Base-by-base conservation (phyloP, 1,140 invertebrate genomes). In the Drosophila azteca region DNA sequence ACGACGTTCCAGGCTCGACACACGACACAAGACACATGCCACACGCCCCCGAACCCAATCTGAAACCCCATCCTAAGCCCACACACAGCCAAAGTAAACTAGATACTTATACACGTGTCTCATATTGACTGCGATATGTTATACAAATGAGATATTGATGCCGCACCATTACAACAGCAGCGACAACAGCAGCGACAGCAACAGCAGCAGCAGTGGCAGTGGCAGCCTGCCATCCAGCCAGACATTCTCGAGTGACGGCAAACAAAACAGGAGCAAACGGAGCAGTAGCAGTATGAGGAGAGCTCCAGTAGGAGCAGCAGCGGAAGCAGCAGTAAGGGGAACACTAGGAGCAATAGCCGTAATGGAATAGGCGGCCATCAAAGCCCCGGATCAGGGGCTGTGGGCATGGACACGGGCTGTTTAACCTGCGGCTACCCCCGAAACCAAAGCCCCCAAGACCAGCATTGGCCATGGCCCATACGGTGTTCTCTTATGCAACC, bases 121-220 rank as follows among this genome's bases (percentile, higher is more conserved):
- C 57, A 77, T 66, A 85, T 85, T 85, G 78, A 85, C 78, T 88
- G 60, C 78, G 74, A 78, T 87, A 83, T 88, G 83, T 83, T 79
- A 83, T 83, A 88, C 82, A 88, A 88, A 87, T 87, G 83, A 66
- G 83, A 77, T 87, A 87, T 87, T 82, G 82, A 88, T 87, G 82
- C 79, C 79, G n/a, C 68, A 63, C 61, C 77, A 72, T 49, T 75
- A 63, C 53, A 63, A 63, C 55, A 52, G 13, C 46, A 51, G 46
- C 68, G 44, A 39, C 69, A 70, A 20, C 62, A 46, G 26, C 39
- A 53, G 31, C 49, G 59, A 57, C 55, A 52, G 7, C 44, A 52
- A 6, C 44, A 59, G 26, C 13, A 53, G 8, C 50, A 46, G 15
- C 24, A 44, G 35, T 51, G 51, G 24, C 24, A 26, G 5, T 66